Evolutionary conservation across 2,113 vertebrate species (phyloP), one percentile per base, ranked within the genome.

Genomic region (Apistogramma diplotaenia): DNA sequence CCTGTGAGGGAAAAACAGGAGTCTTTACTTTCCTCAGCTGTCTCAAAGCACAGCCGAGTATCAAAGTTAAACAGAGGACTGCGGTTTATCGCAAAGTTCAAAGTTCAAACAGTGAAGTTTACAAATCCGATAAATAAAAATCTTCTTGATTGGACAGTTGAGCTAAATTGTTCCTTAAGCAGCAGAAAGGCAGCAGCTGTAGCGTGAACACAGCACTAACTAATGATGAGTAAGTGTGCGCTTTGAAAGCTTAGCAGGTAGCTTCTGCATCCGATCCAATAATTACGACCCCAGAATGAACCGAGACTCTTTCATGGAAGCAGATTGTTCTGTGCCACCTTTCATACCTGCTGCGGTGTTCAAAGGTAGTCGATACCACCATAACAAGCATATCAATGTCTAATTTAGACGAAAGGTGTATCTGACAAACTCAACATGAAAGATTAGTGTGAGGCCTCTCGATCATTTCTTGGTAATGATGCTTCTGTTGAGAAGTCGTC

Each of bases 371-470:
- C 19, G 31, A 73, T 35, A 2, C 53, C 11, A 40, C 55, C 21
- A 23, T 81, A 54, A 65, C 21, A 5, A 31, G 29, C 62, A 21
- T 21, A 58, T 79, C 54, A 35, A 29, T 33, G 79, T 80, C 65
- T 80, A 15, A 13, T 81, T 84, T 15, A 8, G 25, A 33, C 37
- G 57, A 78, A 82, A 76, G 81, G 78, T 61, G 85, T 16, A 18
- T 16, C 21, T 2, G 18, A 72, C 76, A 61, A 79, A 87, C 81
- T 76, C n/a, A 4, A 84, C 83, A 86, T 86, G 89, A 73, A 35
- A 31, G 29, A 76, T 79, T 43, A 79, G 51, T 19, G 51, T 18
- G 29, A 81, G 54, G 23, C 73, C 23, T 43, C 55, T 61, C 43
- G n/a, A 5, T 35, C 51, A 70, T 81, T 21, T 60, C 59, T 61